Base-by-base conservation (phyloP, 2,113 vertebrate genomes). In the Australoheros scitulus region DNA sequence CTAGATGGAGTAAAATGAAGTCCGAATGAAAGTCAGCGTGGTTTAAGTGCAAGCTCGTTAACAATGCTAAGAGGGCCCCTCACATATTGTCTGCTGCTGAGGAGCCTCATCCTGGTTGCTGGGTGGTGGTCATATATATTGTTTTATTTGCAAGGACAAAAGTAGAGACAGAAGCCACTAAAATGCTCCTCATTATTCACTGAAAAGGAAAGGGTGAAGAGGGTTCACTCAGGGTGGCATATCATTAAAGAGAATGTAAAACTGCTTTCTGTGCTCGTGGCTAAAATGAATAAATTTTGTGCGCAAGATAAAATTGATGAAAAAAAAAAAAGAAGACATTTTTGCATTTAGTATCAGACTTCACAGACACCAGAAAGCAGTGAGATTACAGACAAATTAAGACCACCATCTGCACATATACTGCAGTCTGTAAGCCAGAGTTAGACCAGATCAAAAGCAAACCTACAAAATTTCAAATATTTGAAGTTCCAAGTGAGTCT, bases 101-200 rank as follows among this genome's bases (percentile, higher is more conserved):
- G 79, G 90, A 89, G 86, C 85, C 84, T 79, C 85, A 13, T 85
- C 57, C 76, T 11, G 65, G 82, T 74, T 78, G 87, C 88, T 60
- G 34, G 79, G 77, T 80, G 87, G 65, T 79, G 90, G 91, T 84
- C 93, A 93, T 95, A 96, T 96, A 95, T 95, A 95, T 95, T 94
- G 91, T 95, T 96, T 96, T 95, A 95, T 95, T 94, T 94, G 93
- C 91, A 94, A 95, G 95, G 95, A 95, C 95, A 94, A 94, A 93
- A 90, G 94, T 92, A 91, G 92, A 84, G 90, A 90, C 32, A 84
- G 90, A 92, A 91, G 89, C 87, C 87, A 86, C 91, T 94, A 92
- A 93, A 91, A 87, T 79, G 90, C 81, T 89, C 76, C 89, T 95
- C 94, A 94, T 95, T 95, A 96, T 95, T 93, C 93, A 94, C 91